Base-by-base conservation (phyloP, 2,888 invertebrate genomes). In the Psococerastis gibbosa region DNA sequence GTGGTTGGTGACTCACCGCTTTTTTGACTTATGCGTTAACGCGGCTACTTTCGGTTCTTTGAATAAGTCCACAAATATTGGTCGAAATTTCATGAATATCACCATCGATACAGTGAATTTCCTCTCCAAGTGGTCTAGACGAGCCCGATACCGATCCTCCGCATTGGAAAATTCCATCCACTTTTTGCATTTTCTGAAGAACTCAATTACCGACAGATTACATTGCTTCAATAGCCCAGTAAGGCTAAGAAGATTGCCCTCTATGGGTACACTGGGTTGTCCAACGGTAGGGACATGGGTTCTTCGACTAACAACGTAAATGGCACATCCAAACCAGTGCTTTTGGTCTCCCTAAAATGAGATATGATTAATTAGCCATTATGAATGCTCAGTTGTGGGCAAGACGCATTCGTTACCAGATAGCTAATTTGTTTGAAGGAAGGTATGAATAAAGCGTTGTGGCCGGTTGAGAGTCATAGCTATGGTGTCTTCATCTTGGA, bases 121-220 rank as follows among this genome's bases (percentile, higher is more conserved):
- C 45, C 81, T 72, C 56, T 95, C 85, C 46, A 95, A 63, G 47
- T 78, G 72, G 47, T 83, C 78, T 45, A 95, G 80, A 60, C 83
- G 83, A 38, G 74, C 71, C 47, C 79, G 69, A 57, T 92, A 87
- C 45, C 83, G 80, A 52, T 76, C 75, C 0, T 88, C 75, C 63
- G 91, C 71, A 50, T 78, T 78, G 1, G 88, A 80, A 89, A 97
- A 92, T 55, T 91, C 88, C 47, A 83, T 78, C 95, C 95, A 98
- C 56, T 80, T 80, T 58, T 85, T 82, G 56, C 92, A 89, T 66
- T 94, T 94, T 50, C 75, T 76, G 57, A 95, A 92, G 63, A 97
- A 97, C 55, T 94, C 84, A 48, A 84, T 80, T 48, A 95, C 69
- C 57, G 88, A 89, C 55, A 94, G 73, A 60, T 87, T 85, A 59